Conservation (phyloP, 2,113 vertebrate species). For the Platysternon megacephalum region DNA sequence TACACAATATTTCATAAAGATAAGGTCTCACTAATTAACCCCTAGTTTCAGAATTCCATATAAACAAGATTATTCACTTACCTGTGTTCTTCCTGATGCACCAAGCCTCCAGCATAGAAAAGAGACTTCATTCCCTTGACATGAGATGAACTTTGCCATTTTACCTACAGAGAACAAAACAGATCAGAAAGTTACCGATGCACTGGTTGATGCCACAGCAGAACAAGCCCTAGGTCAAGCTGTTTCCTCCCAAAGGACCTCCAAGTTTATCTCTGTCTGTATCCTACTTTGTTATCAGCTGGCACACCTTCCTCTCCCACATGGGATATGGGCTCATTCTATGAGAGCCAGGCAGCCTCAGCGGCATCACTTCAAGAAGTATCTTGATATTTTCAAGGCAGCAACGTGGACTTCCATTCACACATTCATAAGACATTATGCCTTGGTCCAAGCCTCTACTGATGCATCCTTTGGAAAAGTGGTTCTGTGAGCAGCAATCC, state of each 20-base stretch:
- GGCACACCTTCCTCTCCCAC: background rate
- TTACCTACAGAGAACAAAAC: background rate
- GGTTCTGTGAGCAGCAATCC: background rate
- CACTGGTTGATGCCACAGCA: background rate
- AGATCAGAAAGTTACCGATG: background rate
- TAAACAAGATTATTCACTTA: background rate
- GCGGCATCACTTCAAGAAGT: background rate
- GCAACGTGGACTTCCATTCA: background rate
- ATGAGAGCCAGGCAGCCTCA: background rate
- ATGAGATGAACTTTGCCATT: background rate
- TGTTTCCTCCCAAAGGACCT: background rate
- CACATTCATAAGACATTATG: background rate
- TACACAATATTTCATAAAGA: background rate
- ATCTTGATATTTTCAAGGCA: background rate
- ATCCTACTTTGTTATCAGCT: background rate
- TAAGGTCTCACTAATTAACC: background rate
- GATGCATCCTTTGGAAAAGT: background rate
- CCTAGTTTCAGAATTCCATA: background rate
- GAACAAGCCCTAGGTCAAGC: background rate
- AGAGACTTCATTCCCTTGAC: background rate
- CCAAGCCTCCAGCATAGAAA: background rate
- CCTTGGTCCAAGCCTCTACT: background rate
- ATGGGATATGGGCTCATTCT: background rate
- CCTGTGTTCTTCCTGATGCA: background rate
- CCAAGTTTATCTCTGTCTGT: background rate